Base-by-base conservation (phyloP, 2,113 vertebrate species). In the Ifrita kowaldi region DNA sequence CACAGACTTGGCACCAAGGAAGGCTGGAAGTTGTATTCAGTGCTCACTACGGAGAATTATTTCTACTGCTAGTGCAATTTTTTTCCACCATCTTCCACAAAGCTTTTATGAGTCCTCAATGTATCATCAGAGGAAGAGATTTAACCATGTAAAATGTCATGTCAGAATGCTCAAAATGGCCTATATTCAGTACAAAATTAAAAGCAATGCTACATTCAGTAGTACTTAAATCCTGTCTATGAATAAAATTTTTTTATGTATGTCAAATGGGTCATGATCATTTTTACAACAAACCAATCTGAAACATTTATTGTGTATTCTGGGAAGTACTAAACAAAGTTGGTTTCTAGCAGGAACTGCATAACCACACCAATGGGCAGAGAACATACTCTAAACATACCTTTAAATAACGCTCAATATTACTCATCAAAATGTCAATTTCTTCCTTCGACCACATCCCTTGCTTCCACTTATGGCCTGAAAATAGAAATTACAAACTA, bases 391-490 rank as follows among this genome's bases (percentile, higher is more conserved):
- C 53, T 56, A 93, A 41, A 83, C 91, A 35, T 98, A 99, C 99
- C 99, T 99, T 99, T 62, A 99, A 97, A 84, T 99, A 99, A 89
- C 97, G 98, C 60, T 99, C 99, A 84, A 99, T 99, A 98, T 99
- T 99, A 96, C 97, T 99, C 98, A 99, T 99, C 95, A 99, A 98
- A 91, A 99, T 98, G 97, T 99, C 99, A 19, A 99, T 99, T 98
- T 99, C 99, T 98, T 99, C 99, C 95, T 99, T 99, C 3, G 99
- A 99, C 99, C 99, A 99, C 99, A 99, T 99, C 32, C 99, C 99
- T 95, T 99, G 99, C 71, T 99, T 99, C 99, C 99, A 99, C 92
- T 99, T 99, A 93, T 99, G 99, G 97, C 99, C 99, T 99, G 89
- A 95, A 97, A 97, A 95, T 4, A 87, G 35, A 96, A 90, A 97